phyloP scores from a whole-genome alignment of 2,113 vertebrate genomes.

The Tragelaphus buxtoni region DNA sequence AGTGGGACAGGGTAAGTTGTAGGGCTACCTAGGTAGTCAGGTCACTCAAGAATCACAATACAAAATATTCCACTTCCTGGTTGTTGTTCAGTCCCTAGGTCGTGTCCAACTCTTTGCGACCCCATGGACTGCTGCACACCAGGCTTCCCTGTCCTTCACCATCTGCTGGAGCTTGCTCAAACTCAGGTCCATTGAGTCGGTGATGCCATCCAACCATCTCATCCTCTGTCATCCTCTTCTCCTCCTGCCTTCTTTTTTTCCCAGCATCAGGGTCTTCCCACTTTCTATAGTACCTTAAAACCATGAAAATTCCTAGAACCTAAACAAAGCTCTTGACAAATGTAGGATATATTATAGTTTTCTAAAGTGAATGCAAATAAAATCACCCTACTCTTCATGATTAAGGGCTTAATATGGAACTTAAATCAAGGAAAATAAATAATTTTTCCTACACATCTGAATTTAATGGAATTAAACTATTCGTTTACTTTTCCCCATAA shows the following conservation, averaged over 20 bases:
- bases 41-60: not conserved
- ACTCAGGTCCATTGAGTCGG: not conserved
- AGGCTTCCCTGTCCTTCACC: not conserved
- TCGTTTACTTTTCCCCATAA: not conserved
- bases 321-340: not conserved
- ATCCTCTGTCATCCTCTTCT: not conserved
- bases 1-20: not conserved
- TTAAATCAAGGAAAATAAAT: not conserved
- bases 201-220: not conserved
- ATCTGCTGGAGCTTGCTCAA: not conserved
- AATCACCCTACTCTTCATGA: not conserved
- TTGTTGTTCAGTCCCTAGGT: not conserved
- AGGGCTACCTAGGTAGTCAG: not conserved
- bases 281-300: not conserved
- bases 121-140: not conserved
- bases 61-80: not conserved
- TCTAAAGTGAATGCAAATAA: not conserved
- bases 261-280: not conserved
- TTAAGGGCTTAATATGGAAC: not conserved
- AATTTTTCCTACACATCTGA: not conserved
- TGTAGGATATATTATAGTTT: not conserved
- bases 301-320: not conserved
- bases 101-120: accelerated
- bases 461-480: not conserved
- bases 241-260: not conserved